Percentiles rank a stretch among this genome's conserved stretches.
These are phyloP conservation scores for Agapornis roseicollis DNA, from an alignment of 2,113 vertebrate species.

Conservation along the genomic window DNA sequence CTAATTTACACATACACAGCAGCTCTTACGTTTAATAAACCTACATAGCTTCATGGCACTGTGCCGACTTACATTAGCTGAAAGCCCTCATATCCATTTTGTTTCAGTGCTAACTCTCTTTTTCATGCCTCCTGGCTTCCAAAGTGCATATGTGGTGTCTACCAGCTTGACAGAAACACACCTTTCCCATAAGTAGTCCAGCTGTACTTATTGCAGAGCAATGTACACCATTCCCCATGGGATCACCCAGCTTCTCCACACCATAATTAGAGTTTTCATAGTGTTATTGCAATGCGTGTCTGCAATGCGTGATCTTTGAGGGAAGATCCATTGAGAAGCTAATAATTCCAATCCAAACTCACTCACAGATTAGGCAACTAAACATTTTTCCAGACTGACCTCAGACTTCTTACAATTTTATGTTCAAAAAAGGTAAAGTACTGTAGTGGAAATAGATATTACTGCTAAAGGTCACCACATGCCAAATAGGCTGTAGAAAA, in stretches of 20 bases:
- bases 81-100: background rate
- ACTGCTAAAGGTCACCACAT: background rate
- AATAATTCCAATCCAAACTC: background rate
- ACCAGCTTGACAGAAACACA: background rate
- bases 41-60: background rate
- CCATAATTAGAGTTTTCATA: background rate
- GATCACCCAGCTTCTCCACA: background rate
- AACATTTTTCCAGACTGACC: background rate
- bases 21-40: slow-evolving; percentile 48
- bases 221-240: background rate
- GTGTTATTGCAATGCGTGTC: background rate
- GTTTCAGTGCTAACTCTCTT: background rate
- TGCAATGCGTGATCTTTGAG: background rate
- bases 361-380: background rate
- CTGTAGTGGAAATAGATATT: background rate
- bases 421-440: background rate
- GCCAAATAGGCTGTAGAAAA: background rate
- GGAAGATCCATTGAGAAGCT: background rate
- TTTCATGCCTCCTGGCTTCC: background rate
- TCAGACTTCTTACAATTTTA: background rate
- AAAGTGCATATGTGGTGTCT: background rate
- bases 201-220: background rate
- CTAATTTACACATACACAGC: slow-evolving; percentile 50
- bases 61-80: slow-evolving; percentile 20
- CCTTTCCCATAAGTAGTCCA: background rate